Evolutionary conservation across 2,113 vertebrate genomes (phyloP).

Genomic region (Manacus vitellinus): DNA sequence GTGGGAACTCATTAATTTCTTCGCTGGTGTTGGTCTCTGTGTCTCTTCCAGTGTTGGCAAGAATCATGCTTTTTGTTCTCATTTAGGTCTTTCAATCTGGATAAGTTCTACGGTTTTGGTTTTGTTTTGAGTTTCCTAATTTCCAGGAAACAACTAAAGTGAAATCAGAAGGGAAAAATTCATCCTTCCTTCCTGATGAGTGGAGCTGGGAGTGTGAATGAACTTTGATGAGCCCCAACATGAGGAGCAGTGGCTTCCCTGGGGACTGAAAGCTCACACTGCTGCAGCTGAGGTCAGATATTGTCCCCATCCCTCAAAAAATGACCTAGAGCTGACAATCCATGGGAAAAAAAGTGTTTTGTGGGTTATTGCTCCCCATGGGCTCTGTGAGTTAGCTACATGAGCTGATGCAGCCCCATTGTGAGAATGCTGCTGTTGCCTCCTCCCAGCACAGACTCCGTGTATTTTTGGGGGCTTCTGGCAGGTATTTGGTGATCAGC

Average conservation of each 20-base stretch:
- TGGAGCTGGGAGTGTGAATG: neutral
- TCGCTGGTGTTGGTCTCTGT: conserved; percentile 1
- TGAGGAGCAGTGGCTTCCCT: neutral
- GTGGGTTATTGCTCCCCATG: neutral
- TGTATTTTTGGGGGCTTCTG: neutral
- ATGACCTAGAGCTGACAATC: neutral
- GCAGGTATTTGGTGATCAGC: neutral
- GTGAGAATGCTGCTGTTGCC: neutral
- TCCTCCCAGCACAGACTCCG: neutral
- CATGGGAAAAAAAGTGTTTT: neutral
- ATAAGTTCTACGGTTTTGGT: neutral
- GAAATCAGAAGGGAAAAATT: neutral
- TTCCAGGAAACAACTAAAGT: neutral
- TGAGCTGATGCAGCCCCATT: neutral
- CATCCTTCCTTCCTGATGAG: neutral
- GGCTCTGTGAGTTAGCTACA: neutral
- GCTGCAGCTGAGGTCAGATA: neutral
- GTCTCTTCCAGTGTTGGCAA: neutral
- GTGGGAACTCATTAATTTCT: conserved; percentile 16
- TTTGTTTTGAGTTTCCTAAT: neutral
- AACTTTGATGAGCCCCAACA: neutral
- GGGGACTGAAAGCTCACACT: neutral
- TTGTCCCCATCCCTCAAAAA: neutral
- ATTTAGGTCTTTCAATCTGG: neutral
- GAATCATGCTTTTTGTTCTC: neutral